phyloP scores from a whole-genome alignment of 2,888 invertebrate species.

The Empis stercorea region DNA sequence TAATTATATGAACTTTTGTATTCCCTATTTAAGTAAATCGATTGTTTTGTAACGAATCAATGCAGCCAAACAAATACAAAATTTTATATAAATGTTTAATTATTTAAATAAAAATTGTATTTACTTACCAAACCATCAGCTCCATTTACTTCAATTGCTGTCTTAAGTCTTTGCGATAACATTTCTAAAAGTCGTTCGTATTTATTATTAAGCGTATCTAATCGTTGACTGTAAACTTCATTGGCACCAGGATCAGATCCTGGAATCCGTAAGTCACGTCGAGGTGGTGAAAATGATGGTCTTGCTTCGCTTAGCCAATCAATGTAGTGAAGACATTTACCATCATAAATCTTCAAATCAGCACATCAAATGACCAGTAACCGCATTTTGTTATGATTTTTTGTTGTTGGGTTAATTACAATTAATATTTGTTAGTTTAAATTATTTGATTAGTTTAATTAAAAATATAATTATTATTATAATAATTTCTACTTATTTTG shows the following conservation, averaged over 20 bases:
- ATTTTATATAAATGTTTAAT: background rate
- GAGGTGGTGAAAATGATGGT: conserved; percentile 36
- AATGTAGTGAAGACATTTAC: conserved; percentile 36
- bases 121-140: conserved; percentile 37
- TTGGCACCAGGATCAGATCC: conserved; percentile 36
- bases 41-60: background rate
- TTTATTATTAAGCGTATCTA: conserved; percentile 35
- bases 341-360: conserved; percentile 39
- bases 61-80: too few relatives aligned
- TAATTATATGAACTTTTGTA: too few relatives aligned
- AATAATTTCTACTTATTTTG: too few relatives aligned
- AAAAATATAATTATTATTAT: too few relatives aligned
- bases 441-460: background rate
- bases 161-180: conserved; percentile 34
- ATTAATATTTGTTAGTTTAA: background rate
- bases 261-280: conserved; percentile 30
- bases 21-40: too few relatives aligned
- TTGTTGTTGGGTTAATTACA: background rate
- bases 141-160: conserved; percentile 37
- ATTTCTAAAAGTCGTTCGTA: conserved; percentile 35
- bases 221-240: conserved; percentile 33
- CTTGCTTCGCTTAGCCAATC: conserved; percentile 36
- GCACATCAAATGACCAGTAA: too few relatives aligned
- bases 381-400: background rate
- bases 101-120: background rate